Evolutionary conservation across 2,797 vertebrate species (phyloP).

Genomic region (Hylomyscus alleni): DNA sequence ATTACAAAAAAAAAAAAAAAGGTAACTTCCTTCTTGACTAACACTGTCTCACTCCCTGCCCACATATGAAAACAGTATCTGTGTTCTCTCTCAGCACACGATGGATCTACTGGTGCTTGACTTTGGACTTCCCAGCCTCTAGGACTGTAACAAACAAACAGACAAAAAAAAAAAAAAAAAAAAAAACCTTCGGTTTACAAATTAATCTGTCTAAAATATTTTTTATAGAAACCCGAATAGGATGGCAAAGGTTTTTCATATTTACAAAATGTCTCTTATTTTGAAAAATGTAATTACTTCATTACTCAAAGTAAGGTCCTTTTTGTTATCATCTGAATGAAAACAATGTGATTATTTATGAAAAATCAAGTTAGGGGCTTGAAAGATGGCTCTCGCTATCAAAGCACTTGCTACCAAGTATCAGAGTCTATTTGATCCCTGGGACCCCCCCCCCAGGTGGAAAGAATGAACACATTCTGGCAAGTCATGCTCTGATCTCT

Average conservation of each 20-base stretch:
- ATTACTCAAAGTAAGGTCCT: neutral
- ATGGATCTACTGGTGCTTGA: neutral
- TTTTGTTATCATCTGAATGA: neutral
- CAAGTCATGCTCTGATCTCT: neutral
- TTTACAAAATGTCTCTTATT: constrained; percentile 3
- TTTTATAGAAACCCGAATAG: neutral
- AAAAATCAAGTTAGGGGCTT: neutral
- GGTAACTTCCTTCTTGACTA: neutral
- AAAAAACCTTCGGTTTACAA: neutral
- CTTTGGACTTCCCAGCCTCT: neutral
- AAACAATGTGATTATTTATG: constrained; percentile 19
- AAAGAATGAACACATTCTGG: neutral
- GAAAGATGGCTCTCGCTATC: neutral
- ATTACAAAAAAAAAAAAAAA: neutral
- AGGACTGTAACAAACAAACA: neutral
- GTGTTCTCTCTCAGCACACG: neutral
- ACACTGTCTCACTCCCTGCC: neutral
- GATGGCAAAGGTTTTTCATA: neutral
- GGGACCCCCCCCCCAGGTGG: neutral
- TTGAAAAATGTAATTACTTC: constrained; percentile 17
- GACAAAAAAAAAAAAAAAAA: neutral
- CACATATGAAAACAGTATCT: neutral
- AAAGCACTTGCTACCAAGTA: neutral
- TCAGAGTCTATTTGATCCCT: neutral
- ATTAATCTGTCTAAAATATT: neutral